phyloP scores from a whole-genome alignment of 2,888 invertebrate genomes.

The Eilema caniola region DNA sequence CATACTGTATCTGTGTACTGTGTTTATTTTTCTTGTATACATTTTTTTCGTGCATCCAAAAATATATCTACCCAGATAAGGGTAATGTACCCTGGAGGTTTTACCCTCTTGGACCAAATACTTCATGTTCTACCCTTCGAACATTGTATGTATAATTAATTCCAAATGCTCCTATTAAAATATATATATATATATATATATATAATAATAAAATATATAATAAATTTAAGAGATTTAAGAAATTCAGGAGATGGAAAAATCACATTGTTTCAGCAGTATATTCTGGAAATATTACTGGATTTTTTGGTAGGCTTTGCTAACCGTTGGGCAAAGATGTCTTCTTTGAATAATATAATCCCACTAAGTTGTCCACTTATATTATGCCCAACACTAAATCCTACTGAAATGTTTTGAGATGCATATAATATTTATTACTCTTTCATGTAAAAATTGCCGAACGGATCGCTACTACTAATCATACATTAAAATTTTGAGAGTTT shows the following conservation, averaged over 20 bases:
- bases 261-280: neutral
- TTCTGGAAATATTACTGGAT: neutral
- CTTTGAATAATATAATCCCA: neutral
- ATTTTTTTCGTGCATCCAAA: neutral
- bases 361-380: neutral
- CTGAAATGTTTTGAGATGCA: too few species aligned
- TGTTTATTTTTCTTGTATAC: neutral
- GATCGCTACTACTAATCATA: too few species aligned
- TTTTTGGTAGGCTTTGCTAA: neutral
- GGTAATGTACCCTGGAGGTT: neutral
- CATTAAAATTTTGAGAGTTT: too few species aligned
- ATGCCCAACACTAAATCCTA: neutral
- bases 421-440: too few species aligned
- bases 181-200: too few species aligned
- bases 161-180: neutral
- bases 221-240: too few species aligned
- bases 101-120: neutral
- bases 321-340: neutral
- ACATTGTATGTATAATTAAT: neutral
- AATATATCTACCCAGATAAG: neutral
- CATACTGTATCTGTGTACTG: too few species aligned
- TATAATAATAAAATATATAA: too few species aligned
- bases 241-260: neutral
- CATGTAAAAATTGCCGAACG: too few species aligned
- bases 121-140: neutral